phyloP scores from a whole-genome alignment of 2,113 vertebrate species.

The Ranitomeya variabilis region DNA sequence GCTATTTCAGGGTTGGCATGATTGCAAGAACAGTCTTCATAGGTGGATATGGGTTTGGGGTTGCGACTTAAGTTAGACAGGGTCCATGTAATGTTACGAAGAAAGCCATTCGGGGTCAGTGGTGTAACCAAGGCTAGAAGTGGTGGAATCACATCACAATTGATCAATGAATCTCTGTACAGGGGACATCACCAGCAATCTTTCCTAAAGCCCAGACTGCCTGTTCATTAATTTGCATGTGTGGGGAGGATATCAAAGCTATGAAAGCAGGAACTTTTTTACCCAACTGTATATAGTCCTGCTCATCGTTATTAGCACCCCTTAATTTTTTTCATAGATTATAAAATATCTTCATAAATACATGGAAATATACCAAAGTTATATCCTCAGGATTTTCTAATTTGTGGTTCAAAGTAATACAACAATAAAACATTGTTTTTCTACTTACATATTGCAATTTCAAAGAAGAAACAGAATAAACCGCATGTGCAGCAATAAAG shows the following conservation, averaged over 20 bases:
- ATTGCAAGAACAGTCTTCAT: conserved; percentile 76
- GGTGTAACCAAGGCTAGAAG: conserved; percentile 79
- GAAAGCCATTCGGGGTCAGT: conserved; percentile 79
- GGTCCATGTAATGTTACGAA: conserved; percentile 89
- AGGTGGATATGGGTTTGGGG: conserved; percentile 81
- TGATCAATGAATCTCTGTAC: conserved; percentile 84
- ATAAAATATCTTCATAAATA: no score
- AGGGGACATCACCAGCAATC: conserved; percentile 86
- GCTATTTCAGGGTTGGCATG: conserved; percentile 75
- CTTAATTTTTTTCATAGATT: no score
- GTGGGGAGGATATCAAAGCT: conserved; percentile 78
- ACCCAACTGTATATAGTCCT: no score
- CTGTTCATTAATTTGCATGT: conserved; percentile 87
- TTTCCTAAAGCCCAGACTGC: conserved; percentile 92
- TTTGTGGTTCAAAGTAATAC: no score
- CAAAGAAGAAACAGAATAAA: no score
- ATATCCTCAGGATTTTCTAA: no score
- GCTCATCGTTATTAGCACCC: no score
- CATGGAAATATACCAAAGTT: no score
- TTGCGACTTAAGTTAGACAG: conserved; percentile 91
- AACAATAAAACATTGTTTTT: no score
- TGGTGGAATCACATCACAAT: conserved; percentile 75
- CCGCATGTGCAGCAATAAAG: no score
- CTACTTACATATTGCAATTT: no score
- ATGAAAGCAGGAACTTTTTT: conserved; percentile 76